These are phyloP conservation scores for Eospalax fontanierii DNA, from an alignment of 2,797 vertebrate species.

Conservation along the genomic window DNA sequence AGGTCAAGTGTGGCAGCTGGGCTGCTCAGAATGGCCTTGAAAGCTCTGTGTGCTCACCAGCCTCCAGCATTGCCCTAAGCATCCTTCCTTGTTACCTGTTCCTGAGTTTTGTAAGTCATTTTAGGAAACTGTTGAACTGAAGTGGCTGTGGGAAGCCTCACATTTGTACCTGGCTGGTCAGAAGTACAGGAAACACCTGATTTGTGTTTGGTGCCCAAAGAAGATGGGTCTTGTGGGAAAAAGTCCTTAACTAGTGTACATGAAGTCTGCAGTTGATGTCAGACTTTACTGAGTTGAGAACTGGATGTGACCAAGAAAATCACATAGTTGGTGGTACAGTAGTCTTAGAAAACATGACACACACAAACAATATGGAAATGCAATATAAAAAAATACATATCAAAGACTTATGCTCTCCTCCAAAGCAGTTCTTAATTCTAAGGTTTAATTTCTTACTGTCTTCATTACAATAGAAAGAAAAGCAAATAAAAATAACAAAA, in stretches of 20 bases:
- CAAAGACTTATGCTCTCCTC: background rate
- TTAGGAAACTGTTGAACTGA: background rate
- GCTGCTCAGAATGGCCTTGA: background rate
- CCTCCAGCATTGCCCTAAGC: background rate
- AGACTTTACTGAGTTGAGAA: background rate
- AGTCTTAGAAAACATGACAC: background rate
- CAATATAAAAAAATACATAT: background rate
- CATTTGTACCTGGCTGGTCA: background rate
- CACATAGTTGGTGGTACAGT: background rate
- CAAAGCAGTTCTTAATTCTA: background rate
- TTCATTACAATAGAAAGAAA: background rate
- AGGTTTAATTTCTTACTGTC: background rate
- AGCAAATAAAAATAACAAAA: background rate
- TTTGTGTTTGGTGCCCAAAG: background rate
- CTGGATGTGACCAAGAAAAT: background rate
- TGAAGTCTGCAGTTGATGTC: background rate
- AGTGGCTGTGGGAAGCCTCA: background rate
- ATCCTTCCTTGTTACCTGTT: background rate
- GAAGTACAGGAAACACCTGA: background rate
- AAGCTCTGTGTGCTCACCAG: background rate
- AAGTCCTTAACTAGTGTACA: background rate
- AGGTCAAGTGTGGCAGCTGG: background rate
- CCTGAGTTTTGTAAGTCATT: background rate
- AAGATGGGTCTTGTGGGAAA: background rate
- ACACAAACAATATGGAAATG: background rate